Conservation (phyloP, 2,888 invertebrate genomes). For the Cataglyphis altisquamis region DNA sequence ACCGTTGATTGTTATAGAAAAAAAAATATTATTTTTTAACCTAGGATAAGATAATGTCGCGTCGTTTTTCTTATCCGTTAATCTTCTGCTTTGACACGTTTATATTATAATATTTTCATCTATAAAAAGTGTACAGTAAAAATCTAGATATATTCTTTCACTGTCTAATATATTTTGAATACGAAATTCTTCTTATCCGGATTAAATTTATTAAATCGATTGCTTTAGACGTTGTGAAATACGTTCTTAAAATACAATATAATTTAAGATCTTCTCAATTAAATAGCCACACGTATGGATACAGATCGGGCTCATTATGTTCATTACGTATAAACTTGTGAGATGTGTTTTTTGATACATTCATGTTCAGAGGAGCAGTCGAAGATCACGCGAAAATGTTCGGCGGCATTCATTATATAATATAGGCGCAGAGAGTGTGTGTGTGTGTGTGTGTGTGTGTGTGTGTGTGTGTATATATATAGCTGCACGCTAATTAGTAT, state of each 20-base stretch:
- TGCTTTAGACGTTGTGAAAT: too few relatives aligned
- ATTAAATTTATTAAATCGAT: not conserved
- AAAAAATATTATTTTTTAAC: not conserved
- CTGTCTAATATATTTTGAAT: not conserved
- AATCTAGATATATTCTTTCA: not conserved
- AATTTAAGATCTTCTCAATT: not conserved
- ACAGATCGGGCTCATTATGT: not conserved
- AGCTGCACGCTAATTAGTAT: slow-evolving; percentile 74
- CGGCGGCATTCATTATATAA: slow-evolving; percentile 70
- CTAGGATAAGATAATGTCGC: not conserved
- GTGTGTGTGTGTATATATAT: slow-evolving; percentile 64
- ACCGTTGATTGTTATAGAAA: not conserved
- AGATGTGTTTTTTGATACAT: slow-evolving; percentile 2
- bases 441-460: too few relatives aligned
- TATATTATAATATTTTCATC: not conserved
- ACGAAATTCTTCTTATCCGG: not conserved
- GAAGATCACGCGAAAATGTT: slow-evolving; percentile 73
- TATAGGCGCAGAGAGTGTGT: slow-evolving; percentile 55
- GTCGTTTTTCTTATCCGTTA: not conserved
- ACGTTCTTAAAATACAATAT: too few relatives aligned
- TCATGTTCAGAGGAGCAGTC: slow-evolving; percentile 48
- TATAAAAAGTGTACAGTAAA: not conserved
- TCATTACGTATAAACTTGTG: not conserved
- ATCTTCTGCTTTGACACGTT: not conserved
- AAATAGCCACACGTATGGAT: not conserved